Conservation (phyloP, 2,888 invertebrate genomes). For the Cynaeus angustus region DNA sequence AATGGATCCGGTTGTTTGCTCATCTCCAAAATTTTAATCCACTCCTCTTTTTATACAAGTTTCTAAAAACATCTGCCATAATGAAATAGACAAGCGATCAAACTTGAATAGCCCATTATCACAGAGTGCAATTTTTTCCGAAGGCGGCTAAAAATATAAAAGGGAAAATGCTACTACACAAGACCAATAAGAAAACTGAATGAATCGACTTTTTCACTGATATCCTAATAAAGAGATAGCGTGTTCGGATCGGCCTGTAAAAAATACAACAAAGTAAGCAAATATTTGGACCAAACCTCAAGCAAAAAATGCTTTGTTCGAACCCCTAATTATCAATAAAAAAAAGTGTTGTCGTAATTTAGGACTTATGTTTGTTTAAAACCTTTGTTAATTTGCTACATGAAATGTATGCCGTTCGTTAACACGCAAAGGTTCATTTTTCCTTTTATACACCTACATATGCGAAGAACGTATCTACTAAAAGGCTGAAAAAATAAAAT, state of each 20-base stretch:
- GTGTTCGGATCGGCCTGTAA: constrained; percentile 12
- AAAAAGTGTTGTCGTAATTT: constrained; percentile 23
- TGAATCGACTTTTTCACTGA: constrained; percentile 35
- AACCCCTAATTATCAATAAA: constrained; percentile 34
- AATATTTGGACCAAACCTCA: constrained; percentile 29
- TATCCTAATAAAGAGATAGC: constrained; percentile 44
- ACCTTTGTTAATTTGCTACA: not conserved
- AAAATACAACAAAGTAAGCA: constrained; percentile 40
- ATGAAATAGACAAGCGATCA: constrained; percentile 38
- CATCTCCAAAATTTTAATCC: constrained; percentile 40
- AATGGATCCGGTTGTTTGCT: constrained; percentile 6
- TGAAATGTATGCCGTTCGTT: constrained; percentile 3
- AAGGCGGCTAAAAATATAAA: constrained; percentile 23
- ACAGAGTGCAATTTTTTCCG: constrained; percentile 32
- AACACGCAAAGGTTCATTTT: constrained; percentile 5
- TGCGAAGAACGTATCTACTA: no score
- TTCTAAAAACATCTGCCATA: constrained; percentile 27
- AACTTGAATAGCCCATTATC: constrained; percentile 39
- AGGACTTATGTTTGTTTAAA: constrained; percentile 3
- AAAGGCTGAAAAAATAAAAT: no score
- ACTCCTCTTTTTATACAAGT: constrained; percentile 21
- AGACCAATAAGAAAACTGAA: constrained; percentile 24
- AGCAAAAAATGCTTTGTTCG: constrained; percentile 24
- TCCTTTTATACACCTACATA: not conserved
- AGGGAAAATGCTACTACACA: constrained; percentile 26